Conservation (phyloP, 2,888 invertebrate genomes). For the Macaria liturata region DNA sequence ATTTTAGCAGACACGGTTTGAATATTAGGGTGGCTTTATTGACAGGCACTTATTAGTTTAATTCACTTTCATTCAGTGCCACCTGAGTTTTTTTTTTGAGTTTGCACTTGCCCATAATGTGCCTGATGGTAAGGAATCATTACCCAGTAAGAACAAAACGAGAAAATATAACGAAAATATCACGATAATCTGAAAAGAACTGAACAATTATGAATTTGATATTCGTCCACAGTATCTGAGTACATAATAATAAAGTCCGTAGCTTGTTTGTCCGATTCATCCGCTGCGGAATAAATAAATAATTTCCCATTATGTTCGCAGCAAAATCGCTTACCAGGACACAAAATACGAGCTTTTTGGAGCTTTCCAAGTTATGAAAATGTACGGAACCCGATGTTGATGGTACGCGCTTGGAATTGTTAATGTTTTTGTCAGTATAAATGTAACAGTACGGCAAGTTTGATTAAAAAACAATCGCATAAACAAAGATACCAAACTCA, state of each 20-base stretch:
- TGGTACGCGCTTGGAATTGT: conserved; percentile 17
- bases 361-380: conserved; percentile 29
- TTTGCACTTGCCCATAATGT: no score
- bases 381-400: conserved; percentile 19
- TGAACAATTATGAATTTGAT: no score
- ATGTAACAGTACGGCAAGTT: conserved; percentile 4
- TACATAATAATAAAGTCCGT: background rate
- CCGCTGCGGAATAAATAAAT: conserved; percentile 14
- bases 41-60: no score
- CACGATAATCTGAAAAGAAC: no score
- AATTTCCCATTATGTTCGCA: conserved; percentile 2
- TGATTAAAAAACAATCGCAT: background rate
- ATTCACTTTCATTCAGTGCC: no score
- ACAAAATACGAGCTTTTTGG: conserved; percentile 2
- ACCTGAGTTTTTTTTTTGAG: no score
- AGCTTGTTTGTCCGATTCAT: conserved; percentile 5
- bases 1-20: no score
- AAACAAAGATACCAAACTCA: no score
- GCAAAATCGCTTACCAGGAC: conserved; percentile 4
- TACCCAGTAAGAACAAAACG: no score
- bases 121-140: no score
- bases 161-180: no score
- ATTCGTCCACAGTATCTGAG: background rate
- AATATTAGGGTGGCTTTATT: no score
- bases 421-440: conserved; percentile 8